These are phyloP conservation scores for Apodemus sylvaticus DNA, from an alignment of 2,113 vertebrate genomes.

Conservation along the genomic window DNA sequence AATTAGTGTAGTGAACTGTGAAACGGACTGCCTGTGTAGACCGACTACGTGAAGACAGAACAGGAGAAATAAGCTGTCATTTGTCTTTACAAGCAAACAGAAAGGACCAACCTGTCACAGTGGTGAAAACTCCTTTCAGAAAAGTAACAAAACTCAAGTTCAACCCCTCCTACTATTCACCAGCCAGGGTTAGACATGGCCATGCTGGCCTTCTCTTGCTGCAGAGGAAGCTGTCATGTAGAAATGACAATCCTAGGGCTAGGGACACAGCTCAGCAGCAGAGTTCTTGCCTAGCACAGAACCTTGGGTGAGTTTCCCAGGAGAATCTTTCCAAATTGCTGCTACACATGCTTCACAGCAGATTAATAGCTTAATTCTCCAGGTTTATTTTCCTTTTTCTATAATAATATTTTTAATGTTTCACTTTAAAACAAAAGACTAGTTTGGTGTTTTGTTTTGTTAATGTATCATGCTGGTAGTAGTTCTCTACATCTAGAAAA, in stretches of 20 bases:
- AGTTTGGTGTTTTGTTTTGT: not conserved
- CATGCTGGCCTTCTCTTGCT: not conserved
- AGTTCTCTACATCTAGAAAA: not conserved
- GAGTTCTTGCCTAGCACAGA: not conserved
- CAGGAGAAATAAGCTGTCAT: not conserved
- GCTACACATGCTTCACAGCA: not conserved
- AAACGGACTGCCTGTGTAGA: not conserved
- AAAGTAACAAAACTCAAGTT: not conserved
- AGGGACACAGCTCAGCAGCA: not conserved
- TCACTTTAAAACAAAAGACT: not conserved
- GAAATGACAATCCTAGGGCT: not conserved
- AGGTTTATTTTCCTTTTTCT: not conserved
- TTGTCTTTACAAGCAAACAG: not conserved
- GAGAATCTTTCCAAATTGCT: not conserved
- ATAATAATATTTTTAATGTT: not conserved
- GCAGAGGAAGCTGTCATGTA: not conserved
- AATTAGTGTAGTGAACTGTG: not conserved
- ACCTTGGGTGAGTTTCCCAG: not conserved
- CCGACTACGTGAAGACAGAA: not conserved
- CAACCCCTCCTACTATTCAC: not conserved
- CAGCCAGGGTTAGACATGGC: not conserved
- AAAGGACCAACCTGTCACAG: not conserved
- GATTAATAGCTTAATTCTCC: not conserved
- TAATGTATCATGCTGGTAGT: not conserved
- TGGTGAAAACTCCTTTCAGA: constrained; percentile 28